Evolutionary conservation across 53 echinoderm and acorn worm species (phyloP), one percentile per base, ranked within the genome.

Genomic region (Luidia sarsii): DNA sequence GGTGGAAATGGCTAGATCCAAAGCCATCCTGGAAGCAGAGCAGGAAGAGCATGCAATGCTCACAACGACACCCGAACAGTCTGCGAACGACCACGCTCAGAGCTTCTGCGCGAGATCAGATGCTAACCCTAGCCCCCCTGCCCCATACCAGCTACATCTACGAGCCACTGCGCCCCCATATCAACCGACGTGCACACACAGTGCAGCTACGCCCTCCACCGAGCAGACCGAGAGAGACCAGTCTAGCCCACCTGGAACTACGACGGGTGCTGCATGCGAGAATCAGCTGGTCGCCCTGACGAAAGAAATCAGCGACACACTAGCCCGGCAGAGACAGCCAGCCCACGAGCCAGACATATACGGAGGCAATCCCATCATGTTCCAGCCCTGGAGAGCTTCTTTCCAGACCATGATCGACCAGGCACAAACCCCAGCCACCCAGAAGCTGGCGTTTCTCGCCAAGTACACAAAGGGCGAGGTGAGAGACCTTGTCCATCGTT

Each of bases 271-370:
- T 9, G 70, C 20, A 50, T 51, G 55, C 20, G 36, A 70, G 1
- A 39, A 20, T 41, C 20, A 38, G 9, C 34, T 74, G 53, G 74
- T 65, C 0, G 62, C 57, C 41, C 83, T 83, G 4, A 83, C 83
- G n/a, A 85, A 49, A 28, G 33, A 85, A 30, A 74, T 85, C 4
- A 75, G 65, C 0, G 54, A 85, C 37, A 75, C 65, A 25, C 45
- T 85, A 3, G 75, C 75, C 2, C 33, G 53, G 11, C 85, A 85
- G 18, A 38, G 85, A 52, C 85, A 85, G 38, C 85, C 75, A 28
- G 25, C 74, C 37, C 85, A 85, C 21, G 85, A 85, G 35, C 85
- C 85, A 1, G 85, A 85, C 51, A 19, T 85, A n/a, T 85, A 74
- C 45, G 15, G 62, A 2, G 75, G 85, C 15, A 67, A 85, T 60